Conservation (phyloP, 2,888 invertebrate genomes). For the Tupiocoris notatus region DNA sequence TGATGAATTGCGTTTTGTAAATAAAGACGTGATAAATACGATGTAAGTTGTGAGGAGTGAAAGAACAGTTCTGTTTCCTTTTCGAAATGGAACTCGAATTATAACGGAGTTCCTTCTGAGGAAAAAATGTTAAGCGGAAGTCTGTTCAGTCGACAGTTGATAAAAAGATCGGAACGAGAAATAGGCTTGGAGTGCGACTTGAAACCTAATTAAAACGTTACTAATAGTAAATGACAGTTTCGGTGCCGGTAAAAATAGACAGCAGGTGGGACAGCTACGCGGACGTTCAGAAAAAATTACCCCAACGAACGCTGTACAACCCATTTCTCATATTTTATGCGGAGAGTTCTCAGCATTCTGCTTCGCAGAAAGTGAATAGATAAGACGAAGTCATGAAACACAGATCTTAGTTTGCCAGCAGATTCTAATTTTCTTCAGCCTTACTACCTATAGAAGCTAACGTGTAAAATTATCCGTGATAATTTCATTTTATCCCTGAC, state of each 20-base stretch:
- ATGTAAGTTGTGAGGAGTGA: not conserved
- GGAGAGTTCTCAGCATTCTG: no score
- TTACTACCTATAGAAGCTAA: no score
- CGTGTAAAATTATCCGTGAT: no score
- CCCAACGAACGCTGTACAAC: no score
- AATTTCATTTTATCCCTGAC: no score
- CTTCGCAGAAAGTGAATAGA: no score
- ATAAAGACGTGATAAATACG: constrained; percentile 30
- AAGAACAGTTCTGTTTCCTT: not conserved
- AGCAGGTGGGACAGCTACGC: not conserved
- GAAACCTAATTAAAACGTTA: not conserved
- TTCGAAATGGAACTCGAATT: not conserved
- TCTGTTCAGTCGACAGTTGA: not conserved
- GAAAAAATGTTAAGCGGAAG: not conserved
- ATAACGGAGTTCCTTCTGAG: not conserved
- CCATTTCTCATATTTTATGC: no score
- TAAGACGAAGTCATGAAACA: no score
- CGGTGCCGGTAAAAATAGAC: not conserved
- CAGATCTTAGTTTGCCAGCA: no score
- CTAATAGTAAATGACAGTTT: not conserved
- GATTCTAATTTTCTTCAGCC: no score
- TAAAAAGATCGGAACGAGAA: not conserved
- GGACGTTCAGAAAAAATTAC: no score
- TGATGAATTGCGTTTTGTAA: constrained; percentile 28
- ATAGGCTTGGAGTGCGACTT: not conserved